Evolutionary conservation across 2,113 vertebrate species (phyloP).

Genomic region (Poecilia latipinna): DNA sequence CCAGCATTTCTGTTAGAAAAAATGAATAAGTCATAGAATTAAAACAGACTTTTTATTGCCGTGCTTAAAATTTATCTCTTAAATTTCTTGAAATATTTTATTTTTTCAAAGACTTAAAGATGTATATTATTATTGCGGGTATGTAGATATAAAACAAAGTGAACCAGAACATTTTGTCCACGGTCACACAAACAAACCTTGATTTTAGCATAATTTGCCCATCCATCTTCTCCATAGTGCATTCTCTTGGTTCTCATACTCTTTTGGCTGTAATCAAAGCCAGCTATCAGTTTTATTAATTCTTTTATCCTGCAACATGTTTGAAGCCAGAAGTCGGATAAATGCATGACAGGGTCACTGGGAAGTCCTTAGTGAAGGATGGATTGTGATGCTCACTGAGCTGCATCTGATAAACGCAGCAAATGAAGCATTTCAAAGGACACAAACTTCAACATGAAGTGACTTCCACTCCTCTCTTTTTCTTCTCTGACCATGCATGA

Average conservation of each 20-base stretch:
- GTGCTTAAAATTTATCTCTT: no score
- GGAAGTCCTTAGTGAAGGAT: constrained; percentile 55
- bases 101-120: no score
- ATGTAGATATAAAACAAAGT: no score
- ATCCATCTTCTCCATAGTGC: constrained; percentile 4
- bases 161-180: no score
- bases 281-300: not conserved
- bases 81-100: no score
- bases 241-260: not conserved
- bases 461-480: constrained; percentile 59
- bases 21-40: no score
- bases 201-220: constrained; percentile 18
- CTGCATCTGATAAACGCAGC: constrained; percentile 70
- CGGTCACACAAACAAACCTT: not conserved
- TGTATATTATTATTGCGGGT: no score
- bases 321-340: constrained; percentile 1
- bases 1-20: no score
- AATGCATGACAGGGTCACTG: constrained; percentile 12
- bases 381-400: constrained; percentile 56
- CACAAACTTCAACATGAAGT: constrained; percentile 69
- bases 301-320: constrained; percentile 1
- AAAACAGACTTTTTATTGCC: no score
- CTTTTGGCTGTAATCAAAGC: not conserved
- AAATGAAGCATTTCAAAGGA: constrained; percentile 76
- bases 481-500: constrained; percentile 53